These are phyloP conservation scores for Sebastes matsubarae DNA, from an alignment of 2,797 vertebrate species.

Conservation along the genomic window DNA sequence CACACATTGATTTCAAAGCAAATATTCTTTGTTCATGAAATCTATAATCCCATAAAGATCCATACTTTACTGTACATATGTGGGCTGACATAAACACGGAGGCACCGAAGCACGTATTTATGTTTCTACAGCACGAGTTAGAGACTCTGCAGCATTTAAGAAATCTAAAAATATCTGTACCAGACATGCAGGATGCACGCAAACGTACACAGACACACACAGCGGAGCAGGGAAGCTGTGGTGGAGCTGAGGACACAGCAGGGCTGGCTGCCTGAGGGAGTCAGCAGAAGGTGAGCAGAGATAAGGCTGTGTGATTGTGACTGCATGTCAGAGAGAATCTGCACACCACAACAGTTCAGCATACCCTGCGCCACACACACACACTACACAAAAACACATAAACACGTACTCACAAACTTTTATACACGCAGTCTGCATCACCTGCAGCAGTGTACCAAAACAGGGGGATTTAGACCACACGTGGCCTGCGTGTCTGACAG, in stretches of 20 bases:
- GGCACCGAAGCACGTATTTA: conserved; percentile 11
- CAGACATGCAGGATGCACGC: conserved; percentile 43
- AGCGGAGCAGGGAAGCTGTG: conserved; percentile 23
- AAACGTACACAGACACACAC: conserved; percentile 7
- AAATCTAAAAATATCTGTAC: conserved; percentile 67
- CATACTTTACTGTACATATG: conserved; percentile 15
- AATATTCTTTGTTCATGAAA: conserved; percentile 6
- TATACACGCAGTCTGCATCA: conserved; percentile 40
- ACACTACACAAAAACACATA: conserved; percentile 2
- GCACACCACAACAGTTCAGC: conserved; percentile 63
- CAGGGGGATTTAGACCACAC: conserved; percentile 20
- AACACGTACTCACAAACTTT: conserved; percentile 28
- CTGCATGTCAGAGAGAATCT: conserved; percentile 79
- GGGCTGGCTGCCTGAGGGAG: conserved; percentile 78
- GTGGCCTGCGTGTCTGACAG: not conserved
- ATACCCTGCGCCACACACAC: not conserved
- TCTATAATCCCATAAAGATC: conserved; percentile 25
- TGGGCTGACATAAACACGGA: conserved; percentile 25
- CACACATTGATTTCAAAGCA: not conserved
- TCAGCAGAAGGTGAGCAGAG: conserved; percentile 86
- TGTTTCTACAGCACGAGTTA: conserved; percentile 43
- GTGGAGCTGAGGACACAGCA: conserved; percentile 72
- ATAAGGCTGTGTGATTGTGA: conserved; percentile 82
- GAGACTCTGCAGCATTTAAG: conserved; percentile 52
- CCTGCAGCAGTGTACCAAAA: conserved; percentile 49